These are phyloP conservation scores for Drosophila picticornis DNA, from an alignment of 2,888 invertebrate genomes.

Conservation along the genomic window DNA sequence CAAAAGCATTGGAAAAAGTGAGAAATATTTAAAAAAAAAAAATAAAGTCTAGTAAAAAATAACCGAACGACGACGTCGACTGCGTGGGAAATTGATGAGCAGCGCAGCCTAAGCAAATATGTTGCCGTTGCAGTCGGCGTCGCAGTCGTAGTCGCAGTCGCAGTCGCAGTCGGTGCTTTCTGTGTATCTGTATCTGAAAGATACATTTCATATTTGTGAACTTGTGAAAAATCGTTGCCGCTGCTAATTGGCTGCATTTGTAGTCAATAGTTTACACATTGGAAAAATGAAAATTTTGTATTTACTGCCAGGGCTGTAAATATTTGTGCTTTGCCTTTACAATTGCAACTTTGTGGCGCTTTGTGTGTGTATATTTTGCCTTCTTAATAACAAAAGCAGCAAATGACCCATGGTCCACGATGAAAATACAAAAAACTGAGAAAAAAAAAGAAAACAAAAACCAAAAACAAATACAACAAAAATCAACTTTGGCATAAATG, in stretches of 20 bases:
- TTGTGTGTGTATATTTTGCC: slow-evolving; percentile 10
- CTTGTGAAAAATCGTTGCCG: slow-evolving; percentile 75
- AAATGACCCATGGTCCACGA: slow-evolving; percentile 74
- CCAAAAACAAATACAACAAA: slow-evolving; percentile 20
- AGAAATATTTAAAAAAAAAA: slow-evolving; percentile 44
- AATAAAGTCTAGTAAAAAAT: slow-evolving; percentile 63
- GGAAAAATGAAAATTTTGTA: slow-evolving; percentile 40
- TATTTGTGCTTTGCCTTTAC: slow-evolving; percentile 54
- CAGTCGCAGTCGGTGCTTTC: slow-evolving; percentile 11
- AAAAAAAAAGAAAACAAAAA: slow-evolving; percentile 29
- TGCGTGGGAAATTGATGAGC: slow-evolving; percentile 69
- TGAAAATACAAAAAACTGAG: slow-evolving; percentile 32
- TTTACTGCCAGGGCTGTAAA: slow-evolving; percentile 57
- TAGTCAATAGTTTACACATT: slow-evolving; percentile 69
- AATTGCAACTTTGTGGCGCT: slow-evolving; percentile 41
- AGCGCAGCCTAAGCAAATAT: slow-evolving; percentile 67
- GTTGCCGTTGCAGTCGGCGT: slow-evolving; percentile 16
- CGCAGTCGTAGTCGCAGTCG: slow-evolving; percentile 13
- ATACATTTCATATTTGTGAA: slow-evolving; percentile 69
- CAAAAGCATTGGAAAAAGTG: slow-evolving; percentile 50
- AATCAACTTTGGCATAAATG: slow-evolving; percentile 26
- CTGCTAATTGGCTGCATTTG: slow-evolving; percentile 76
- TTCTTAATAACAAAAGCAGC: slow-evolving; percentile 74
- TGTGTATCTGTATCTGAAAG: slow-evolving; percentile 53
- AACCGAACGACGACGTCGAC: slow-evolving; percentile 53